These are phyloP conservation scores for Arrhamphus sclerolepis DNA, from an alignment of 2,797 vertebrate genomes.

Conservation along the genomic window DNA sequence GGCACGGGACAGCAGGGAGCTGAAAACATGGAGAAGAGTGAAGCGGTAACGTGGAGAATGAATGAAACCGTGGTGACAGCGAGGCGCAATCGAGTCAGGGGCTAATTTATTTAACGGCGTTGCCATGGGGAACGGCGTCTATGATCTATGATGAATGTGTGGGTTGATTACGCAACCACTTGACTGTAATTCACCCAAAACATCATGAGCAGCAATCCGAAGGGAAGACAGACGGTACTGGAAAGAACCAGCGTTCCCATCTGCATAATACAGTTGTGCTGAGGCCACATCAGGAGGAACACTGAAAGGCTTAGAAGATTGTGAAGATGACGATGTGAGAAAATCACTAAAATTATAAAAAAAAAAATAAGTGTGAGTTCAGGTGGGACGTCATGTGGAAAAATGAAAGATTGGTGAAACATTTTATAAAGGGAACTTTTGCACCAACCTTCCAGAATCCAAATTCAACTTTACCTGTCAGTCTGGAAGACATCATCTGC, in stretches of 20 bases:
- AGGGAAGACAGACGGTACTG: slow-evolving; percentile 18
- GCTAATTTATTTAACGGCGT: slow-evolving; percentile 80
- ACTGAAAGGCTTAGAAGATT: no score
- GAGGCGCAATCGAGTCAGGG: slow-evolving; percentile 41
- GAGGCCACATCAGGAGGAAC: neutral
- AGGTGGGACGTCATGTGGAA: no score
- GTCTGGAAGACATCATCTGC: no score
- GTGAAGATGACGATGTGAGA: no score
- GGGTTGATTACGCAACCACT: slow-evolving; percentile 81
- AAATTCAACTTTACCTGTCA: no score
- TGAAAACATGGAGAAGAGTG: slow-evolving; percentile 14
- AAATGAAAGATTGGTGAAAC: no score
- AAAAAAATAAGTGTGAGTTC: no score
- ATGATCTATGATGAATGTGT: slow-evolving; percentile 80
- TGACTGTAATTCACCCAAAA: slow-evolving; percentile 78
- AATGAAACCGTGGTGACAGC: slow-evolving; percentile 34
- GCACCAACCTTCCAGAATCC: no score
- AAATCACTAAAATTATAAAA: no score
- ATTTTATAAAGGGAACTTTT: no score
- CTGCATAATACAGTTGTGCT: neutral
- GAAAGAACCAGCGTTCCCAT: neutral
- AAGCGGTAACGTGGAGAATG: slow-evolving; percentile 11
- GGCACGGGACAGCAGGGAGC: slow-evolving; percentile 24
- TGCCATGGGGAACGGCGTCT: slow-evolving; percentile 76
- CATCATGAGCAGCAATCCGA: slow-evolving; percentile 58